Percentiles rank a stretch among this genome's conserved stretches.
These are phyloP conservation scores for Galaxea fascicularis DNA, from an alignment of 92 coral and sea anemone species.

Conservation along the genomic window DNA sequence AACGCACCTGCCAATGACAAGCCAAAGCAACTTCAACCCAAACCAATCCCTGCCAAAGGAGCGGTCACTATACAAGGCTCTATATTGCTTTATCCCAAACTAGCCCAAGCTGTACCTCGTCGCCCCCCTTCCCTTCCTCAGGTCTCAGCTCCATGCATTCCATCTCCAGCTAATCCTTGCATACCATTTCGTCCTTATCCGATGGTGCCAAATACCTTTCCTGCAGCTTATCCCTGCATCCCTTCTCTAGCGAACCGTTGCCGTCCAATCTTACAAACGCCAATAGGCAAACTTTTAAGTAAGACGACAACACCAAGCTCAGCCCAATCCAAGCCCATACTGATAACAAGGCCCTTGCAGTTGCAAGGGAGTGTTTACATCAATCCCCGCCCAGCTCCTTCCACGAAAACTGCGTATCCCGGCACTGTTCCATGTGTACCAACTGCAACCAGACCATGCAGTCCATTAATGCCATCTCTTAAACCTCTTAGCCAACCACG, in stretches of 20 bases:
- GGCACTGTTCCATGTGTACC: constrained; percentile 22
- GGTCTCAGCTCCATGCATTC: constrained; percentile 23
- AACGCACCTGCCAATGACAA: constrained; percentile 12
- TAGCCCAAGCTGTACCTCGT: constrained; percentile 17
- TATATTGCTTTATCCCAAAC: constrained; percentile 23
- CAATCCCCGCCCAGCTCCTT: constrained; percentile 32
- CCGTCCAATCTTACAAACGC: background rate
- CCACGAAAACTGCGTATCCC: background rate
- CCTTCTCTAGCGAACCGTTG: constrained; percentile 52
- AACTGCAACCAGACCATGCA: constrained; percentile 22
- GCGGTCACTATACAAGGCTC: constrained; percentile 36
- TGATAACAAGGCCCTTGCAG: constrained; percentile 45
- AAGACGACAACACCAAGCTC: background rate
- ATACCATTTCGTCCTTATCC: constrained; percentile 34
- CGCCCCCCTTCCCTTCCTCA: background rate
- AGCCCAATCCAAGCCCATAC: constrained; percentile 14
- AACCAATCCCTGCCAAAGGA: constrained; percentile 40
- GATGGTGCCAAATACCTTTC: background rate
- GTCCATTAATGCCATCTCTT: background rate
- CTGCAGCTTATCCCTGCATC: constrained; percentile 48
- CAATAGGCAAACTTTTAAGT: background rate
- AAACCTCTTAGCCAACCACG: constrained; percentile 5
- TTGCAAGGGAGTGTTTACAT: constrained; percentile 39
- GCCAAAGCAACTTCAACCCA: constrained; percentile 1
- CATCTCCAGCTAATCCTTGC: constrained; percentile 31